Evolutionary conservation across 2,888 invertebrate species (phyloP).

Genomic region (Stictocephala bisonia): DNA sequence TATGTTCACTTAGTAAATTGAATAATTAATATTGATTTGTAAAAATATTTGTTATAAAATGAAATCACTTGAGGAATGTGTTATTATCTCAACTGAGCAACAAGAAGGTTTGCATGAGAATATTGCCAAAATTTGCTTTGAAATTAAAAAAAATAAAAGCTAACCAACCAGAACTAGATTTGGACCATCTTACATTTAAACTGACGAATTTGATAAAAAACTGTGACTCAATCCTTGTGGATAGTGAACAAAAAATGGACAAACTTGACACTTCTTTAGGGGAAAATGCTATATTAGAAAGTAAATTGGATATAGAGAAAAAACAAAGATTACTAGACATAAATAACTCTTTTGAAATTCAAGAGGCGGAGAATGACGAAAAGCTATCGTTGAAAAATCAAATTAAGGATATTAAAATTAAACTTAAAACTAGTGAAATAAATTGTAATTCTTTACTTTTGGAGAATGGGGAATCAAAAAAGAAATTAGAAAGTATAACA

Average conservation of each 20-base stretch:
- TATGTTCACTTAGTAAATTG: no score
- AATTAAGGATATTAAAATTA: neutral
- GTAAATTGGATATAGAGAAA: neutral
- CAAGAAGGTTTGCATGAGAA: no score
- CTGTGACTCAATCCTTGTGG: neutral
- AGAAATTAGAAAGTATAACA: neutral
- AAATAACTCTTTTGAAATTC: neutral
- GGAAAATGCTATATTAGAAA: neutral
- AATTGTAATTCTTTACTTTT: neutral
- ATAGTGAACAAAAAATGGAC: neutral
- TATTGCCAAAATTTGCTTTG: neutral
- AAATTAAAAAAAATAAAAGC: neutral
- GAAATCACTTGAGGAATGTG: no score
- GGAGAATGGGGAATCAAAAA: neutral
- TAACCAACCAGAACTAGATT: neutral
- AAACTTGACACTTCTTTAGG: neutral
- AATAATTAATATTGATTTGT: no score
- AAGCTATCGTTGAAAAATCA: neutral
- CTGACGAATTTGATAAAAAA: no score
- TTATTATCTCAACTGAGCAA: no score
- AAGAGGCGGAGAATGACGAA: neutral
- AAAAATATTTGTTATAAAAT: no score
- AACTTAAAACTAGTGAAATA: no score
- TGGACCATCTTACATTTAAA: neutral
- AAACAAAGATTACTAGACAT: neutral